A percentile compares a stretch with the other conserved stretches of the same genome.
Evolutionary conservation across 2,888 invertebrate species (phyloP).

Genomic region (Phaedon cochleariae): DNA sequence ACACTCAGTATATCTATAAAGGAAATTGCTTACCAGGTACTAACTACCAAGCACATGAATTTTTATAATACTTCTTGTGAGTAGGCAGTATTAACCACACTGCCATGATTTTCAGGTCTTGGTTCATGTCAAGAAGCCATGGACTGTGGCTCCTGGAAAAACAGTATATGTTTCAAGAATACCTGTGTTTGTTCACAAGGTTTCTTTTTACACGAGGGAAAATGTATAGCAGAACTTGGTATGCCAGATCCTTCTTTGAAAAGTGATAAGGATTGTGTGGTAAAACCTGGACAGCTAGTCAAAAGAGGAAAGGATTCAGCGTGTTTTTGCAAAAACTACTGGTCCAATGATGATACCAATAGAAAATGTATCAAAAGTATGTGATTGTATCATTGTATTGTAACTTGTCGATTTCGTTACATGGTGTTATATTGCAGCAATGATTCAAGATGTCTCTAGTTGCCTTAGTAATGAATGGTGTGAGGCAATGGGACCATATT

Average conservation of each 20-base stretch:
- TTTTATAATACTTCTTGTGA: no score
- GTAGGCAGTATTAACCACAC: no score
- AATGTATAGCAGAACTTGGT: slow-evolving; percentile 46
- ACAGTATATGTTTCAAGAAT: slow-evolving; percentile 33
- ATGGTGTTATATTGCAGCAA: slow-evolving; percentile 46
- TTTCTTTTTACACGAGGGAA: slow-evolving; percentile 39
- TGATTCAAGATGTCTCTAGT: slow-evolving; percentile 40
- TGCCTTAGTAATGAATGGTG: slow-evolving; percentile 51
- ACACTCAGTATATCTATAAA: slow-evolving; percentile 15
- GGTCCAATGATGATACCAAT: slow-evolving; percentile 45
- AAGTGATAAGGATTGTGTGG: slow-evolving; percentile 39
- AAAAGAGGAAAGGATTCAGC: slow-evolving; percentile 23
- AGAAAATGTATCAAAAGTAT: slow-evolving; percentile 49
- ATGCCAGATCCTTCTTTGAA: slow-evolving; percentile 32
- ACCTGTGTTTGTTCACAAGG: slow-evolving; percentile 43
- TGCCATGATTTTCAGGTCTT: slow-evolving; percentile 32
- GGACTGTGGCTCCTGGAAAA: neutral
- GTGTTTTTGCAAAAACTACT: slow-evolving; percentile 49
- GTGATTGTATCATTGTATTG: no score
- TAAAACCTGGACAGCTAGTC: slow-evolving; percentile 43
- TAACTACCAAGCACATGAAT: neutral
- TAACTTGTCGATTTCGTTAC: no score
- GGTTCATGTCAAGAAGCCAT: slow-evolving; percentile 7
- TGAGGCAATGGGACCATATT: slow-evolving; percentile 45
- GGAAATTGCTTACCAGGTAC: slow-evolving; percentile 35